Conservation (phyloP, 2,888 invertebrate genomes). For the Amphipyra berbera region DNA sequence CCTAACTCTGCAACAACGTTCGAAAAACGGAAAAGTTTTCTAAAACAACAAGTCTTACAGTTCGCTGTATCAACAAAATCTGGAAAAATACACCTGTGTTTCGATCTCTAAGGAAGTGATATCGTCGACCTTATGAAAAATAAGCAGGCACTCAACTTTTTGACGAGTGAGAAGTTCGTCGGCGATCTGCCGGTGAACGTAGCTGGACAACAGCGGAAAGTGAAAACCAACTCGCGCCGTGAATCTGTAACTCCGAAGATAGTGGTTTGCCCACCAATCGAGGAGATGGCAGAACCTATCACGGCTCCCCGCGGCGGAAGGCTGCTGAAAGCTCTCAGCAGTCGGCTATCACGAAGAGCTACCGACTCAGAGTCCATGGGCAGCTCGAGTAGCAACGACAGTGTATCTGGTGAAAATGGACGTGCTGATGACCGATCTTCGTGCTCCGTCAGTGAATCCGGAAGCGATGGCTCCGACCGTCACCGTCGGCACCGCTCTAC, state of each 20-base stretch:
- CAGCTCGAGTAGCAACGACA: slow-evolving; percentile 86
- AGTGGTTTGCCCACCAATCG: slow-evolving; percentile 86
- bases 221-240: slow-evolving; percentile 70
- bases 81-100: slow-evolving; percentile 54
- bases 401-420: slow-evolving; percentile 78
- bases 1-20: slow-evolving; percentile 55
- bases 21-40: slow-evolving; percentile 78
- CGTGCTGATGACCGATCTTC: slow-evolving; percentile 85
- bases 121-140: slow-evolving; percentile 81
- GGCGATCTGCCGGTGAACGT: slow-evolving; percentile 75
- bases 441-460: slow-evolving; percentile 91
- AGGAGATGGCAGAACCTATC: slow-evolving; percentile 89
- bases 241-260: slow-evolving; percentile 84
- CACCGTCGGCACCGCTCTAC: slow-evolving; percentile 87
- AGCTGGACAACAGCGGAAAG: slow-evolving; percentile 65
- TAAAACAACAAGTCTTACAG: slow-evolving; percentile 61
- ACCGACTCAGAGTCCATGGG: slow-evolving; percentile 81
- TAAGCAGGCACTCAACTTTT: slow-evolving; percentile 76
- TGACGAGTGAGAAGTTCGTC: slow-evolving; percentile 77
- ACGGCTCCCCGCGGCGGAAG: slow-evolving; percentile 90
- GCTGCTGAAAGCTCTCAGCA: slow-evolving; percentile 91
- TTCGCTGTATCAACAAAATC: slow-evolving; percentile 45
- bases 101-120: slow-evolving; percentile 62
- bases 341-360: slow-evolving; percentile 90
- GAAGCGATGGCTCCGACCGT: slow-evolving; percentile 90